A percentile compares a stretch with the other conserved stretches of the same genome.
phyloP scores from a whole-genome alignment of 2,797 vertebrate species.

The Anguilla pacifica region DNA sequence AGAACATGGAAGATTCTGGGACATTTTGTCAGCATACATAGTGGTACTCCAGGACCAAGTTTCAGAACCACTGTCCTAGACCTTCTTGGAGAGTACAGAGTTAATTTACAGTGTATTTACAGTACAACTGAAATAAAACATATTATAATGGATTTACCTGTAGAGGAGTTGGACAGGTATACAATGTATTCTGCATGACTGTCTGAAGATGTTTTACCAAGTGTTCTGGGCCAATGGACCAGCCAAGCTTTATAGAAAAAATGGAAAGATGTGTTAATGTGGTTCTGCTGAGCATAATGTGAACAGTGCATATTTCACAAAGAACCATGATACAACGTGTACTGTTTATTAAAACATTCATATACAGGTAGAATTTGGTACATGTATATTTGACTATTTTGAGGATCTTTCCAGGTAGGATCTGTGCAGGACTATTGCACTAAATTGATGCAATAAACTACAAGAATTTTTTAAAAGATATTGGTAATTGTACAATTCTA shows the following conservation, averaged over 20 bases:
- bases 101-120: background rate
- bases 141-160: slow-evolving; percentile 71
- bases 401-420: too few relatives aligned
- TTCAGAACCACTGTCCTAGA: too few relatives aligned
- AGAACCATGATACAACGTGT: too few relatives aligned
- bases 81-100: too few relatives aligned
- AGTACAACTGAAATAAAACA: background rate
- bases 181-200: slow-evolving; percentile 88
- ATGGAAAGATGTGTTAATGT: background rate
- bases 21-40: background rate
- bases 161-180: slow-evolving; percentile 89
- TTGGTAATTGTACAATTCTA: too few relatives aligned
- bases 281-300: background rate
- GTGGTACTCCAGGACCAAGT: too few relatives aligned
- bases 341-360: too few relatives aligned
- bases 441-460: too few relatives aligned
- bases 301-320: background rate
- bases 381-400: too few relatives aligned
- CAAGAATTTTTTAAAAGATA: too few relatives aligned
- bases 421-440: too few relatives aligned
- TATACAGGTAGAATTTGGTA: too few relatives aligned
- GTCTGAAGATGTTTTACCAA: slow-evolving; percentile 93
- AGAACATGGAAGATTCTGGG: background rate
- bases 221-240: slow-evolving; percentile 88
- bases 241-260: slow-evolving; percentile 81